Evolutionary conservation across 2,888 invertebrate species (phyloP).

Genomic region (Oscheius sp.): DNA sequence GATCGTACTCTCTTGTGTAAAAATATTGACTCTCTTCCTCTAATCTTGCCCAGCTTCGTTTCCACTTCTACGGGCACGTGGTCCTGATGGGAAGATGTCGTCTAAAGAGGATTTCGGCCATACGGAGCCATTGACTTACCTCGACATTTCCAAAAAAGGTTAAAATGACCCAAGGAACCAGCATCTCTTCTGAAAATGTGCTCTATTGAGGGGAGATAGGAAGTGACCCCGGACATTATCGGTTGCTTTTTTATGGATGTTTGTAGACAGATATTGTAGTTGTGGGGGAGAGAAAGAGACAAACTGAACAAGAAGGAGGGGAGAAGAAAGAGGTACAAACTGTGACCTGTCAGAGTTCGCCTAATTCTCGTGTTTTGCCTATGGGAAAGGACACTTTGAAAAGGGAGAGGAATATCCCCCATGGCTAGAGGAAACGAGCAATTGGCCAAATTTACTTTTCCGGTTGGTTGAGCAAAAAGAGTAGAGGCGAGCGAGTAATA

Average conservation of each 20-base stretch:
- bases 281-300: neutral
- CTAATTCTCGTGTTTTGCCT: neutral
- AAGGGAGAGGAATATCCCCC: no score
- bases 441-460: conserved; percentile 29
- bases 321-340: neutral
- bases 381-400: no score
- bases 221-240: neutral
- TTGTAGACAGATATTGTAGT: neutral
- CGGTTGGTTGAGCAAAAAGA: conserved; percentile 4
- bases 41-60: conserved; percentile 62
- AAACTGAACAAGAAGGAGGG: neutral
- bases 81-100: conserved; percentile 33
- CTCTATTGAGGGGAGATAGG: conserved; percentile 13
- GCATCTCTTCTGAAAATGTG: conserved; percentile 10
- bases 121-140: neutral
- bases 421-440: conserved; percentile 1
- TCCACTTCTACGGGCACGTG: conserved; percentile 56
- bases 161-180: conserved; percentile 7
- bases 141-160: conserved; percentile 7
- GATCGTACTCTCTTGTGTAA: conserved; percentile 65
- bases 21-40: conserved; percentile 67
- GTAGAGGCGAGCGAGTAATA: conserved; percentile 17
- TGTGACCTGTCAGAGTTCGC: neutral
- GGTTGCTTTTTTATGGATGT: neutral
- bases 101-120: neutral